Evolutionary conservation across 1,140 invertebrate species (phyloP), one percentile per base, ranked within the genome.

Genomic region (Aphaenogaster floridana): DNA sequence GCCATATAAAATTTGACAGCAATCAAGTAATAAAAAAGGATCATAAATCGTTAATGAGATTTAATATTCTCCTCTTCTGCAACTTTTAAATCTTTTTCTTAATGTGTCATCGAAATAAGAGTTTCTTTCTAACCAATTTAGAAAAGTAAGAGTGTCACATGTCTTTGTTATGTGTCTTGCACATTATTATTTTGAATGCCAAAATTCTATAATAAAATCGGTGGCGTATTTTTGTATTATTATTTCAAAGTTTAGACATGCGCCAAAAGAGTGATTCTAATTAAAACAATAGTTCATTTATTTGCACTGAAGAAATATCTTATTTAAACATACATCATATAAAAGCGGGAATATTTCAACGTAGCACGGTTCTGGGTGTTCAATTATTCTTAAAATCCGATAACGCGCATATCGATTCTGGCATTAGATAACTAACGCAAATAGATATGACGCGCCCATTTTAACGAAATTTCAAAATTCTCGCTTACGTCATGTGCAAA

Each of bases 1-100:
- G 28, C n/a, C 69, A 13, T 63, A 84, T 76, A 61, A 84, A 76
- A 84, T 76, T 84, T 74, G 54, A 59, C 80, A 36, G 68, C 39
- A 48, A n/a, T 61, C 28, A 50, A 59, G 42, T 59, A 48, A 74
- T 28, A 83, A 48, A 63, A 28, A 54, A 21, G 39, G 45, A 57
- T 11, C 39, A 21, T 45, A 84, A 69, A 54, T 71, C 21, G 28
- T 81, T 81, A 71, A 52, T 42, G 21, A 81, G 48, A 57, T 54
- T 79, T 79, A 79, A 69, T 68, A 52, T 39, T 80, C 48, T 52
- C n/a, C 21, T 79, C 36, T 28, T 1, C 15, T 7, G 28, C 17
- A 13, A 42, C 39, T 68, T 71, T 42, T 34, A 64, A 34, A n/a
- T 1, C 5, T 81, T 54, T 45, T 42, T 78, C 54, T 36, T 2